Conservation (phyloP, 2,797 vertebrate species). For the Hoplostethus atlanticus region DNA sequence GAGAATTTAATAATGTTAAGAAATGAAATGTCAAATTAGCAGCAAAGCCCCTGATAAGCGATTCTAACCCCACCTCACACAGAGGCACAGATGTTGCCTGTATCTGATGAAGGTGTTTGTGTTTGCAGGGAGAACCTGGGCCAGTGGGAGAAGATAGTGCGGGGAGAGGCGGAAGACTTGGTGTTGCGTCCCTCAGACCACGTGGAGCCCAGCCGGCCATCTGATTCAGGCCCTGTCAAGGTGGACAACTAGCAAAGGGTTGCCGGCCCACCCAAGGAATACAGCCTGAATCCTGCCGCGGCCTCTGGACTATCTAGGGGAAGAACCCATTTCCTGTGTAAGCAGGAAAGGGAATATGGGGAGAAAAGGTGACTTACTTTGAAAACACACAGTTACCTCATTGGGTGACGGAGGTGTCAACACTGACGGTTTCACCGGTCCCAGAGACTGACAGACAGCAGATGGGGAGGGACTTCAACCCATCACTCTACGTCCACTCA, state of each 20-base stretch:
- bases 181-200: conserved; percentile 70
- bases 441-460: conserved; percentile 74
- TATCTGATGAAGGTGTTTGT: conserved; percentile 35
- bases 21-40: not conserved
- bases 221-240: conserved; percentile 88
- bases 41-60: not conserved
- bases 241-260: conserved; percentile 84
- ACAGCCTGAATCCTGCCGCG: conserved; percentile 65
- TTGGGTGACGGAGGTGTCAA: conserved; percentile 82
- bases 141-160: conserved; percentile 96
- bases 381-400: conserved; percentile 88
- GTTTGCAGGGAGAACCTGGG: conserved; percentile 91
- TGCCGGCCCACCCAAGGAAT: conserved; percentile 65
- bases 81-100: not conserved
- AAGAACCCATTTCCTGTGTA: conserved; percentile 60
- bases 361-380: conserved; percentile 76
- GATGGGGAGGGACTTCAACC: conserved; percentile 64
- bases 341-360: conserved; percentile 65
- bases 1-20: too few species aligned
- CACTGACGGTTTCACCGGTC: conserved; percentile 79
- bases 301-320: conserved; percentile 64
- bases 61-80: not conserved
- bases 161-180: conserved; percentile 86
- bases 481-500: conserved; percentile 71
- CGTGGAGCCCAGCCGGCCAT: conserved; percentile 73